Evolutionary conservation across 2,797 vertebrate species (phyloP).

Genomic region (Cirrhinus molitorella): DNA sequence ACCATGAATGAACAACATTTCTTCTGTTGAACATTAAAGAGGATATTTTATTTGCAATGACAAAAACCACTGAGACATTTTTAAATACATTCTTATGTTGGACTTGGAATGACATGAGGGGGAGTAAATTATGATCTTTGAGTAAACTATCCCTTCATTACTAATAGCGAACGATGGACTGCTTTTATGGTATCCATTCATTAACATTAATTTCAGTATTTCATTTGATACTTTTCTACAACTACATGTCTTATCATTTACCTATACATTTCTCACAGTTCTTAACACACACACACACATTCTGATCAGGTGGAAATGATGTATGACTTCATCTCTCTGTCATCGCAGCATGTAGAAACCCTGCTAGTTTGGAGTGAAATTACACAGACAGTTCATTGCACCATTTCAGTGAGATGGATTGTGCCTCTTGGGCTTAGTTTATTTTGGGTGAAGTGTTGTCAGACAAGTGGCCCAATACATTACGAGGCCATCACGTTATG

Average conservation of each 20-base stretch:
- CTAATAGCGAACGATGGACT: no score
- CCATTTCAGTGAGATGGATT: conserved; percentile 59
- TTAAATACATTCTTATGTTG: not conserved
- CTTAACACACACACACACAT: conserved; percentile 45
- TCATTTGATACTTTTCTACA: not conserved
- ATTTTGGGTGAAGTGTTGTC: conserved; percentile 58
- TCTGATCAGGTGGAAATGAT: conserved; percentile 59
- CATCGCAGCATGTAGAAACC: conserved; percentile 36
- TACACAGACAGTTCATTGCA: conserved; percentile 54
- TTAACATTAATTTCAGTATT: no score
- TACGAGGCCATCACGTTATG: conserved; percentile 42
- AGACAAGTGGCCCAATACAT: conserved; percentile 47
- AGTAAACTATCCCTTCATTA: not conserved
- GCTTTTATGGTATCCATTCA: no score
- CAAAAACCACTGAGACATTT: not conserved
- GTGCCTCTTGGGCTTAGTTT: conserved; percentile 50
- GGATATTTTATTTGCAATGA: not conserved
- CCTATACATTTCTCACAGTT: not conserved
- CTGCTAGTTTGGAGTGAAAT: conserved; percentile 45
- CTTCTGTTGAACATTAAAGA: no score
- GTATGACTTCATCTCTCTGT: conserved; percentile 56
- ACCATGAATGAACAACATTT: not conserved
- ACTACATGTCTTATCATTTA: not conserved
- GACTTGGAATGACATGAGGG: not conserved
- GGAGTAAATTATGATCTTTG: not conserved